These are phyloP conservation scores for Amblyteles armatorius DNA, from an alignment of 2,888 invertebrate species.

Conservation along the genomic window DNA sequence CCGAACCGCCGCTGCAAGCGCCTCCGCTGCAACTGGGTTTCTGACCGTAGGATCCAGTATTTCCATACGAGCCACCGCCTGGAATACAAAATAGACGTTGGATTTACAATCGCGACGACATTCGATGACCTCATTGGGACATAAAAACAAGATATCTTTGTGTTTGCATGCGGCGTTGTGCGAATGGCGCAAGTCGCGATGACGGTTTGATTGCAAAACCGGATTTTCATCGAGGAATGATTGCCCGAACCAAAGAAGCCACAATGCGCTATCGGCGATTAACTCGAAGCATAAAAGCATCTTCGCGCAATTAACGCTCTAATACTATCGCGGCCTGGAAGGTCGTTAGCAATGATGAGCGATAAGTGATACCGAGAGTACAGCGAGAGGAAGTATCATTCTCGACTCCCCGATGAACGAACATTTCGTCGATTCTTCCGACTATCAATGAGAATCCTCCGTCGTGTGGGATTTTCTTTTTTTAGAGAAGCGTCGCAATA, in stretches of 20 bases:
- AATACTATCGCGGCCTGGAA: neutral
- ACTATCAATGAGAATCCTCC: neutral
- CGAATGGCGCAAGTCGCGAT: slow-evolving; percentile 1
- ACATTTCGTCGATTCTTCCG: neutral
- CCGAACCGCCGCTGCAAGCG: slow-evolving; percentile 35
- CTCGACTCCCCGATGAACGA: neutral
- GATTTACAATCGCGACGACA: neutral
- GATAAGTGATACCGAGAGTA: neutral
- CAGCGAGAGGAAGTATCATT: slow-evolving; percentile 1
- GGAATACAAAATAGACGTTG: slow-evolving; percentile 28
- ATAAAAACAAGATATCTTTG: slow-evolving; percentile 16
- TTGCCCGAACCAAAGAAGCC: neutral
- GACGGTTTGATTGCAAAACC: slow-evolving; percentile 4
- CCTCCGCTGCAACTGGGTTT: slow-evolving; percentile 10
- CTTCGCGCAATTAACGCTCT: neutral
- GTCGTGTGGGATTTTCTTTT: slow-evolving; percentile 4
- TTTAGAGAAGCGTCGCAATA: slow-evolving; percentile 56
- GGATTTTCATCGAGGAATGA: slow-evolving; percentile 23
- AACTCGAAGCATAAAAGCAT: slow-evolving; percentile 2
- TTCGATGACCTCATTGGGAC: neutral
- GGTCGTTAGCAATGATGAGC: neutral
- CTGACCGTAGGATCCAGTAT: slow-evolving; percentile 49
- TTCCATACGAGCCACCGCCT: slow-evolving; percentile 55
- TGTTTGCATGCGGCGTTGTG: slow-evolving; percentile 30
- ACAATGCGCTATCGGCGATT: neutral